These are phyloP conservation scores for Hemitrygon akajei DNA, from an alignment of 2,797 vertebrate genomes.

Conservation along the genomic window DNA sequence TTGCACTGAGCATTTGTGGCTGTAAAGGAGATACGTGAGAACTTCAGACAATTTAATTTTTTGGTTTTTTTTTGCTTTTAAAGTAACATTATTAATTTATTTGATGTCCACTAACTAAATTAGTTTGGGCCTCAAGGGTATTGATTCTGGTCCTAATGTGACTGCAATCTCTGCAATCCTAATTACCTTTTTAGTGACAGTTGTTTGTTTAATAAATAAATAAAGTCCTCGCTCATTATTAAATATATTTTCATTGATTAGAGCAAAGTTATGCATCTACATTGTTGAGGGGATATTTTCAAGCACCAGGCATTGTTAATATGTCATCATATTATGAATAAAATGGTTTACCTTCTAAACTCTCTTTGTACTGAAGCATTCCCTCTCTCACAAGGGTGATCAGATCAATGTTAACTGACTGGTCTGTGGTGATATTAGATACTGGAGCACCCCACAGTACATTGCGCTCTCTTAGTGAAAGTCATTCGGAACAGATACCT, in stretches of 20 bases:
- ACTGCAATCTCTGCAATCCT: conserved; percentile 12
- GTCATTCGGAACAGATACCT: background rate
- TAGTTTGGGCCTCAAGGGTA: conserved; percentile 27
- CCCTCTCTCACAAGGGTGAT: background rate
- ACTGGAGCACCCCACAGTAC: background rate
- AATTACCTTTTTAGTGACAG: conserved; percentile 33
- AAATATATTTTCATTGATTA: conserved; percentile 34
- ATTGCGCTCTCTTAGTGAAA: background rate
- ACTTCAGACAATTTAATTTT: conserved; percentile 35
- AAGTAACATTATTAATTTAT: conserved; percentile 38
- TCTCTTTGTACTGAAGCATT: background rate
- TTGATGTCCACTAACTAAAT: conserved; percentile 38
- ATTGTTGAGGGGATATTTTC: too few species aligned
- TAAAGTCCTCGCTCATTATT: background rate
- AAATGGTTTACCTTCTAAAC: background rate
- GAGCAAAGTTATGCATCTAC: background rate
- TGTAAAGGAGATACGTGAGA: conserved; percentile 1
- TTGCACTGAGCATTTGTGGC: conserved; percentile 10
- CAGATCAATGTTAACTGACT: background rate
- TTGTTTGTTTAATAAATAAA: conserved; percentile 38
- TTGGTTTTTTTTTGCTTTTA: conserved; percentile 30
- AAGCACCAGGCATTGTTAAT: background rate
- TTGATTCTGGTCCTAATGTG: conserved; percentile 17
- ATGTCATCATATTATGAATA: too few species aligned
- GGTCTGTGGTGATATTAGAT: background rate